Evolutionary conservation across 2,797 vertebrate species (phyloP).

Genomic region (Enoplosus armatus): DNA sequence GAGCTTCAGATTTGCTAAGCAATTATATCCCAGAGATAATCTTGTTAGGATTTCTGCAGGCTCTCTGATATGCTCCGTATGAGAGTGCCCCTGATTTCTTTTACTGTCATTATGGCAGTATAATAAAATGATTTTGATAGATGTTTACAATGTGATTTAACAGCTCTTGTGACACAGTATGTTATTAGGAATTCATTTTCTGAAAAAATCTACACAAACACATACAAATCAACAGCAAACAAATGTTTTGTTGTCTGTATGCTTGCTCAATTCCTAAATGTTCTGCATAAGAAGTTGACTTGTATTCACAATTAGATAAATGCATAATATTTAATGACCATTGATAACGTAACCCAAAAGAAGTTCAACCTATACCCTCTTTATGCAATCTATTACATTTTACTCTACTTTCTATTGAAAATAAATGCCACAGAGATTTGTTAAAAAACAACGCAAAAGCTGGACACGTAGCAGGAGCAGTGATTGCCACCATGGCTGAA

Average conservation of each 20-base stretch:
- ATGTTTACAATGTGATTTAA: constrained; percentile 15
- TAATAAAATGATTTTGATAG: constrained; percentile 38
- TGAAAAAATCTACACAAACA: not conserved
- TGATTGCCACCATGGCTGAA: not conserved
- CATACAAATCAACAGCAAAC: not conserved
- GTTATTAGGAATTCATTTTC: not conserved
- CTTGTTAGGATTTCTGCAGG: constrained; percentile 43
- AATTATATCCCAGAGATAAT: constrained; percentile 62
- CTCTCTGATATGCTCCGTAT: constrained; percentile 12
- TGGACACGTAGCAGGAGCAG: not conserved
- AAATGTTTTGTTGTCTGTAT: not conserved
- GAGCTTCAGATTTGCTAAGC: constrained; percentile 39
- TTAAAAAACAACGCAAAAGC: not conserved
- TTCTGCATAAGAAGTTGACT: not conserved
- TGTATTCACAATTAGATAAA: not conserved
- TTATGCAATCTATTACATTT: not conserved
- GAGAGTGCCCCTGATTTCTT: not conserved
- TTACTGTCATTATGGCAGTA: constrained; percentile 7
- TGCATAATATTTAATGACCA: not conserved
- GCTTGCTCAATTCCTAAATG: not conserved
- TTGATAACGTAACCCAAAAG: not conserved
- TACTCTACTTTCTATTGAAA: not conserved
- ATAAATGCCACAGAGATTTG: not conserved
- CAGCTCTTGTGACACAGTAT: not conserved
- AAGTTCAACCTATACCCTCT: not conserved